These are phyloP conservation scores for Apotomis capreana DNA, from an alignment of 2,888 invertebrate species.

Conservation along the genomic window DNA sequence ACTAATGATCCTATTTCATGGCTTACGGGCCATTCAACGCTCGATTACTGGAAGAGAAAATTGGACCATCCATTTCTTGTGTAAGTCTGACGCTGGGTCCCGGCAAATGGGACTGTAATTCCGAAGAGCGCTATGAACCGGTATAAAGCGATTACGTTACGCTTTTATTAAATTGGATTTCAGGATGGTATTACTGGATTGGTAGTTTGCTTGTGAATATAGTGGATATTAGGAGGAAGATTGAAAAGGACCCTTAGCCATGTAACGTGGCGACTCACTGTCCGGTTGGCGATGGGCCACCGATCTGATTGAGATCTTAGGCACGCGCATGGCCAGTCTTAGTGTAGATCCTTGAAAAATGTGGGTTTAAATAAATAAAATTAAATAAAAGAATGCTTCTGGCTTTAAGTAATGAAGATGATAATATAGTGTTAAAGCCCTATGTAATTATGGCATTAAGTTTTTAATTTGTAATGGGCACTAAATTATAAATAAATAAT, in stretches of 20 bases:
- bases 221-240: background rate
- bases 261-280: no score
- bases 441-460: no score
- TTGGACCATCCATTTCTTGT: constrained; percentile 75
- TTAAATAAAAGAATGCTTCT: no score
- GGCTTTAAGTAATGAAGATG: no score
- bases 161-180: constrained; percentile 34
- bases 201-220: constrained; percentile 6
- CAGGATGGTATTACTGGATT: constrained; percentile 5
- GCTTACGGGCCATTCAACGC: constrained; percentile 71
- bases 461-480: no score
- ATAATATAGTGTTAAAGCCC: no score
- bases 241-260: background rate
- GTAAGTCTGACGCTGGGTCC: constrained; percentile 51
- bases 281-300: no score
- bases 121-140: constrained; percentile 9
- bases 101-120: constrained; percentile 63
- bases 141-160: constrained; percentile 22
- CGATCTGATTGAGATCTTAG: no score
- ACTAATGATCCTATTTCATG: constrained; percentile 74
- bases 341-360: no score
- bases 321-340: no score
- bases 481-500: no score
- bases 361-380: no score
- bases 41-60: constrained; percentile 76